Base-by-base conservation (phyloP, 2,888 invertebrate genomes). In the Epicampocera succincta region DNA sequence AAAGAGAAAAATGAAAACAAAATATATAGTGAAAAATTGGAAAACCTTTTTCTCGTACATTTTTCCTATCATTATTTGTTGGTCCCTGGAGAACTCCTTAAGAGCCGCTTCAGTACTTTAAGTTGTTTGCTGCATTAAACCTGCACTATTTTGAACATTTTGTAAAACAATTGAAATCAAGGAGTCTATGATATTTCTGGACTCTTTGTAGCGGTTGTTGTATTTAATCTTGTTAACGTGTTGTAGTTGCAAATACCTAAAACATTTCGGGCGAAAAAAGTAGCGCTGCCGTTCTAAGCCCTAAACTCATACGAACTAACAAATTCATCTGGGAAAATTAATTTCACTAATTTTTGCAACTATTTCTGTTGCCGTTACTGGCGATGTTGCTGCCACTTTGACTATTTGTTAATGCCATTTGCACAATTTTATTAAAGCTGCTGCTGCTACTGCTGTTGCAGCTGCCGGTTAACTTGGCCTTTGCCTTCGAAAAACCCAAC, bases 81-180 rank as follows among this genome's bases (percentile, higher is more conserved):
- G 40, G 40, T 40, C 82, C 33, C 58, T 29, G 58, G 74, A 74
- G 77, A 71, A 66, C 66, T 60, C 29, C 42, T 65, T 50, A 3
- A 19, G n/a, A 44, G 61, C 15, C 33, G 33, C 11, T 63, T 58
- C 15, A 40, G 58, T 44, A n/a, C 42, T 25, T 58, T 42, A n/a
- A 29, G 15, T 50, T 33, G 6, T 33, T 33, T 40, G 12, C 48
- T 50, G 44, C 48, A 48, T 68, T 66, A 40, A 40, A 48, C 25
- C 40, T 15, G 58, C 29, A 58, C 58, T 38, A 58, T 65, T 56
- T 42, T 33, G 12, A 33, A 46, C 9, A 56, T 61, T 63, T 73
- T 54, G 15, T 15, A 60, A 65, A 80, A 76, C 80, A 80, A 76
- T 80, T 72, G 80, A 66, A 63, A 50, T 46, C 46, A 78, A 78